Percentiles rank a stretch among this genome's conserved stretches.
Conservation (phyloP, 2,888 invertebrate genomes). For the Nemotelus nigrinus region DNA sequence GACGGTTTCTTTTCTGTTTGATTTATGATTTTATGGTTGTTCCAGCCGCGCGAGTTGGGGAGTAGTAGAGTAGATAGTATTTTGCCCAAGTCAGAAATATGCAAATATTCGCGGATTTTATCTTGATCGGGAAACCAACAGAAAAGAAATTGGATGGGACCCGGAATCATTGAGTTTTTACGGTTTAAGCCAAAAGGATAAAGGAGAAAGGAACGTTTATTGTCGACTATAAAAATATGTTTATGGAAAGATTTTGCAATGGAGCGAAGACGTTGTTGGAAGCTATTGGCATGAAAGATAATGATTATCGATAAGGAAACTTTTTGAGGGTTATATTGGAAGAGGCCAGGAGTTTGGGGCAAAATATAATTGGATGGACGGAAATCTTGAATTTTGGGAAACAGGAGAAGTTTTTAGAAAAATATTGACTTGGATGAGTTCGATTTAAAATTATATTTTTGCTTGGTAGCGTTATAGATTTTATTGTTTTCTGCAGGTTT, state of each 20-base stretch:
- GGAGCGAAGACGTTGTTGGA: background rate
- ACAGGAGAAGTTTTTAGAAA: too few relatives aligned
- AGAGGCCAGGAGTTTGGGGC: too few relatives aligned
- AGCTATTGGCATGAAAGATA: background rate
- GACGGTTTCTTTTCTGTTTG: background rate
- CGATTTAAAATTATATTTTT: too few relatives aligned
- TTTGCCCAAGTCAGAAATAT: conserved; percentile 2
- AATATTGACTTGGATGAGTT: too few relatives aligned
- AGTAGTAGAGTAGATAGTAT: background rate
- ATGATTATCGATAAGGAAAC: conserved; percentile 1
- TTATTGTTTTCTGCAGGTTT: too few relatives aligned
- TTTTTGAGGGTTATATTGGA: too few relatives aligned
- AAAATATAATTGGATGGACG: too few relatives aligned
- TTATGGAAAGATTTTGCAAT: conserved; percentile 6
- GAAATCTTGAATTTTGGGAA: too few relatives aligned
- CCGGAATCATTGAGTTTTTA: conserved; percentile 5
- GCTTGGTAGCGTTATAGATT: too few relatives aligned
- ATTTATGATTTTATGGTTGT: conserved; percentile 36
- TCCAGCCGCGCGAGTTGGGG: background rate
- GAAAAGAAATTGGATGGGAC: background rate
- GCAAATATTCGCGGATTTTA: conserved; percentile 35
- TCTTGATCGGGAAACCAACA: conserved; percentile 21
- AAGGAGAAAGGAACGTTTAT: conserved; percentile 11
- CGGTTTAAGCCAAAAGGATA: background rate
- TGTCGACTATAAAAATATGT: conserved; percentile 26